phyloP scores from a whole-genome alignment of 1,140 invertebrate species.

The Planococcus citri region DNA sequence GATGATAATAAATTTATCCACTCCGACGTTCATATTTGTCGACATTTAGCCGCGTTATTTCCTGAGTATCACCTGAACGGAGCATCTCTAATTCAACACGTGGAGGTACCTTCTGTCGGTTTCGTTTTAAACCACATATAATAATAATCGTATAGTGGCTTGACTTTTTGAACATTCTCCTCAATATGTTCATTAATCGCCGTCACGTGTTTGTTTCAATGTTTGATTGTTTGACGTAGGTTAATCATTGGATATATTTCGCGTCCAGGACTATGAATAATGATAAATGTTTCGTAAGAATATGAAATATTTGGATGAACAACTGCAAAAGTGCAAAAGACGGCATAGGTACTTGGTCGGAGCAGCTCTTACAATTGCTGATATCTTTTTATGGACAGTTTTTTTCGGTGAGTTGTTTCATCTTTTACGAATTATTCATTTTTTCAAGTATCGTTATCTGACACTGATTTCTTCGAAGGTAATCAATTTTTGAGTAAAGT shows the following conservation, averaged over 20 bases:
- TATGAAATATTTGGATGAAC: conserved; percentile 58
- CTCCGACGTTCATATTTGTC: background rate
- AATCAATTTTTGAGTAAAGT: too few species aligned
- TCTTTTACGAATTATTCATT: background rate
- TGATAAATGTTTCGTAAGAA: conserved; percentile 44
- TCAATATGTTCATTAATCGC: too few species aligned
- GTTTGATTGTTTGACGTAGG: conserved; percentile 40
- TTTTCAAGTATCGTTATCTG: too few species aligned
- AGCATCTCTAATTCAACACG: background rate
- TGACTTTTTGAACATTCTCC: background rate
- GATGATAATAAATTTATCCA: background rate
- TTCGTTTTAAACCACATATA: background rate
- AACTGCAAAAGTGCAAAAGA: too few species aligned
- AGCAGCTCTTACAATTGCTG: conserved; percentile 68
- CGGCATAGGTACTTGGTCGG: conserved; percentile 68
- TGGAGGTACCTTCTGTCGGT: conserved; percentile 14
- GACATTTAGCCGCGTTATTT: conserved; percentile 14
- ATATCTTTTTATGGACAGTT: conserved; percentile 66
- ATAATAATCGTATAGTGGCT: background rate
- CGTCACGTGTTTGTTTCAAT: background rate
- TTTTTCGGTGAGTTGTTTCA: conserved; percentile 41
- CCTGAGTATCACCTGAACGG: background rate
- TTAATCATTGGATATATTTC: conserved; percentile 83
- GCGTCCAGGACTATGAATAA: conserved; percentile 41
- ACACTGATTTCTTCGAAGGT: background rate